Conservation (phyloP, 2,797 vertebrate genomes). For the Cebuella pygmaea region DNA sequence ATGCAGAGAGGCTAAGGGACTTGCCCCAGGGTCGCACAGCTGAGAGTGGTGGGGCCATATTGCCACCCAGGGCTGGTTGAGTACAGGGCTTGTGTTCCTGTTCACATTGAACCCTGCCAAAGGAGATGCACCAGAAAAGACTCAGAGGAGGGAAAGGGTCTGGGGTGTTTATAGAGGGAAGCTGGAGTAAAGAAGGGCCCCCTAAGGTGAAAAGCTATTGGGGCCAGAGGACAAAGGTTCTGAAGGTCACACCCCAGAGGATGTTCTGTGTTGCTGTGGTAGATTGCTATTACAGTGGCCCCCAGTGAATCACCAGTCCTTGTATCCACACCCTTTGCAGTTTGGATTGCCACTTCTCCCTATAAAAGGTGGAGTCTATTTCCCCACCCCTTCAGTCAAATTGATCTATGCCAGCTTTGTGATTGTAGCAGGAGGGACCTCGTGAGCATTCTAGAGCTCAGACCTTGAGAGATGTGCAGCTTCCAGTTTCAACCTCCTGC, state of each 20-base stretch:
- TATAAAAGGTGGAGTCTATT: background rate
- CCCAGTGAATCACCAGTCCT: background rate
- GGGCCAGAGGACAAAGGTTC: background rate
- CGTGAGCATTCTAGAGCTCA: too few species aligned
- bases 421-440: accelerated
- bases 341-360: background rate
- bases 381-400: background rate
- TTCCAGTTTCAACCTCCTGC: background rate
- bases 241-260: background rate
- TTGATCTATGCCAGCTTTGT: background rate
- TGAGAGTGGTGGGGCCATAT: background rate
- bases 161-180: background rate
- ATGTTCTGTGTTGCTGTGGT: background rate
- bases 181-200: background rate
- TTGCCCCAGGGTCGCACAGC: background rate
- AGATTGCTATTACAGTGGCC: accelerated
- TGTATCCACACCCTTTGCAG: accelerated
- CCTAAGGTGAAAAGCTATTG: background rate
- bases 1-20: background rate
- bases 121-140: background rate
- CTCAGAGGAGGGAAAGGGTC: background rate
- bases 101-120: background rate
- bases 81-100: background rate
- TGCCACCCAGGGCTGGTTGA: background rate
- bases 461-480: background rate